Conservation (phyloP, 1,140 invertebrate species). For the Acyrthosiphon pisum region DNA sequence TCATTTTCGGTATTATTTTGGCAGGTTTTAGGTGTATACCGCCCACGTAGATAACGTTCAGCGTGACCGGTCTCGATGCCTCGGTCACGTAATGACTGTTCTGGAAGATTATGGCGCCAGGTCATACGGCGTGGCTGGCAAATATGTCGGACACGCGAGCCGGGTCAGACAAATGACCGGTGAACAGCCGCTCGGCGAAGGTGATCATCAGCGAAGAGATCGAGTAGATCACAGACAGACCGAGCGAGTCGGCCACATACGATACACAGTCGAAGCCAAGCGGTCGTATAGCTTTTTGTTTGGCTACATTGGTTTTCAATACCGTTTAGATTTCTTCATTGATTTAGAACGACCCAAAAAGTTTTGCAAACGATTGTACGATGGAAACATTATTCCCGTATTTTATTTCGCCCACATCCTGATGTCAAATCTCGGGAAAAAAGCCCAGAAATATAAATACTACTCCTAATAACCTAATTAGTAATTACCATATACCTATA, state of each 20-base stretch:
- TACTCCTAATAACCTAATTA: no score
- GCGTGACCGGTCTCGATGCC: neutral
- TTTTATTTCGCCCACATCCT: no score
- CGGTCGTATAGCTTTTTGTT: no score
- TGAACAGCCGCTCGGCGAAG: neutral
- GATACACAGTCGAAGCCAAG: neutral
- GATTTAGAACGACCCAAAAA: no score
- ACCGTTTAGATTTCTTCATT: no score
- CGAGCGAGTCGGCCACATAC: neutral
- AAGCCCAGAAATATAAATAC: no score
- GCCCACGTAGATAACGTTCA: neutral
- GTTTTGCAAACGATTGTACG: no score
- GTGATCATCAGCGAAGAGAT: neutral
- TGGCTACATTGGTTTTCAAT: no score
- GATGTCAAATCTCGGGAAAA: no score
- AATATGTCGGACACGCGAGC: neutral
- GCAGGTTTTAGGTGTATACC: constrained; percentile 58
- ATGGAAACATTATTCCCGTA: no score
- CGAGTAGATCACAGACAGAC: neutral
- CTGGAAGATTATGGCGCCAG: neutral
- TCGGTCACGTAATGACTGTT: constrained; percentile 7
- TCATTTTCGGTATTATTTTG: constrained; percentile 58
- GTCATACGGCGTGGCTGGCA: neutral
- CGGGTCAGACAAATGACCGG: neutral
- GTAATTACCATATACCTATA: no score